Evolutionary conservation across 2,797 vertebrate genomes (phyloP).

Genomic region (Gouania willdenowi): DNA sequence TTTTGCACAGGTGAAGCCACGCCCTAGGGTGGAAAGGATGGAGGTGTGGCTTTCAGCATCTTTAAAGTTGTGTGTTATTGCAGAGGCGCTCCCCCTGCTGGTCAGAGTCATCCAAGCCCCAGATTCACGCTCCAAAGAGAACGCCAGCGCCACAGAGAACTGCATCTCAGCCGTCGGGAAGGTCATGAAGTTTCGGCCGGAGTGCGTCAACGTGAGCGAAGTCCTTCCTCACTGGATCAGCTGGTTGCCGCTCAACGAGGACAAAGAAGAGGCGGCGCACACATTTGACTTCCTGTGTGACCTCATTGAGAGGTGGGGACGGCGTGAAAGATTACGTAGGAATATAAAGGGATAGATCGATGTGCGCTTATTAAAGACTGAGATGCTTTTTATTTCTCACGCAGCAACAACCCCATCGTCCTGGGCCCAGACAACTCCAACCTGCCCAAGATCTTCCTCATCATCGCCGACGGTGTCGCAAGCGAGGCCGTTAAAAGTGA

Average conservation of each 20-base stretch:
- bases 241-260: constrained; percentile 98
- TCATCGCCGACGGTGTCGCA: constrained; percentile 94
- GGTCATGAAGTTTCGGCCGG: constrained; percentile 91
- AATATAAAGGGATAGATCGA: no score
- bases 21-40: no score
- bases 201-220: constrained; percentile 91
- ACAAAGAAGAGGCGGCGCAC: constrained; percentile 97
- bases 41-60: no score
- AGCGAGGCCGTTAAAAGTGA: constrained; percentile 93
- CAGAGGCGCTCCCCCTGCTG: constrained; percentile 92
- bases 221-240: constrained; percentile 94
- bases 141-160: constrained; percentile 98
- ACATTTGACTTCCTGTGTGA: constrained; percentile 95
- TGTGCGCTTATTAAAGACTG: no score
- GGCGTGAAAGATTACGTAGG: no score
- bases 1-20: constrained; percentile 87
- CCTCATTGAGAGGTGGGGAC: constrained; percentile 91
- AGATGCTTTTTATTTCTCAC: no score
- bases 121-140: constrained; percentile 93
- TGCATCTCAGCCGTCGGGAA: constrained; percentile 98
- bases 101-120: constrained; percentile 91
- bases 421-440: constrained; percentile 95
- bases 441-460: constrained; percentile 93
- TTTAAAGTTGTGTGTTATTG: background rate
- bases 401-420: constrained; percentile 94